Evolutionary conservation across 2,113 vertebrate genomes (phyloP).

Genomic region (Chloropsis hardwickii): DNA sequence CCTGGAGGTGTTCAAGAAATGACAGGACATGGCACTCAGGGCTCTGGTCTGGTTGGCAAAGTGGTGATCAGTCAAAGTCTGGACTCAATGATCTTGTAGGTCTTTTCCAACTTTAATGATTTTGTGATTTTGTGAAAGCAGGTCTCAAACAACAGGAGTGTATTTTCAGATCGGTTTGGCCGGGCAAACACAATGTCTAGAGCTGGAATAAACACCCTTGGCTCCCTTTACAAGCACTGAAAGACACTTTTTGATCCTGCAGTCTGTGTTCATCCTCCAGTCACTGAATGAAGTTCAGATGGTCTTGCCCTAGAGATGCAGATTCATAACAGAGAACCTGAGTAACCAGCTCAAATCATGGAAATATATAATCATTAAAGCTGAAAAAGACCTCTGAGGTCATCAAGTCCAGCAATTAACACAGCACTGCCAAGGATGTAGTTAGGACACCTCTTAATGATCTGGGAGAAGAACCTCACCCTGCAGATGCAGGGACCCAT

Average conservation of each 20-base stretch:
- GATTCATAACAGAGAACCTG: background rate
- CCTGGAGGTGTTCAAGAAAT: background rate
- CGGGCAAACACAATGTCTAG: background rate
- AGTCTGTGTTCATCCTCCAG: background rate
- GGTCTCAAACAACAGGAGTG: background rate
- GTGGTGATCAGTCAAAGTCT: background rate
- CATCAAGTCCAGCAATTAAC: background rate
- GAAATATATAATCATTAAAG: background rate
- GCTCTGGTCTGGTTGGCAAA: background rate
- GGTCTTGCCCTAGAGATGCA: background rate
- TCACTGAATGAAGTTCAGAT: background rate
- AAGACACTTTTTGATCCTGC: background rate
- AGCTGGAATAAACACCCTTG: background rate
- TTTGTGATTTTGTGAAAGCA: background rate
- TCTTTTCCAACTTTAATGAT: background rate
- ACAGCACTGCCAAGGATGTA: background rate
- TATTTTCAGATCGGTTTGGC: background rate
- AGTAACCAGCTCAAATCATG: background rate
- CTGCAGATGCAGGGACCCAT: background rate
- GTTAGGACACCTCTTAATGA: background rate
- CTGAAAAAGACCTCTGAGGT: background rate
- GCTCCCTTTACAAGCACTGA: background rate
- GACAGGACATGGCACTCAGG: rapidly evolving
- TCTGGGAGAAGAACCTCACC: background rate
- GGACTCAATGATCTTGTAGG: background rate